Percentiles rank a stretch among this genome's conserved stretches.
These are phyloP conservation scores for Boulengeromyrus knoepffleri DNA, from an alignment of 2,113 vertebrate species.

Conservation along the genomic window DNA sequence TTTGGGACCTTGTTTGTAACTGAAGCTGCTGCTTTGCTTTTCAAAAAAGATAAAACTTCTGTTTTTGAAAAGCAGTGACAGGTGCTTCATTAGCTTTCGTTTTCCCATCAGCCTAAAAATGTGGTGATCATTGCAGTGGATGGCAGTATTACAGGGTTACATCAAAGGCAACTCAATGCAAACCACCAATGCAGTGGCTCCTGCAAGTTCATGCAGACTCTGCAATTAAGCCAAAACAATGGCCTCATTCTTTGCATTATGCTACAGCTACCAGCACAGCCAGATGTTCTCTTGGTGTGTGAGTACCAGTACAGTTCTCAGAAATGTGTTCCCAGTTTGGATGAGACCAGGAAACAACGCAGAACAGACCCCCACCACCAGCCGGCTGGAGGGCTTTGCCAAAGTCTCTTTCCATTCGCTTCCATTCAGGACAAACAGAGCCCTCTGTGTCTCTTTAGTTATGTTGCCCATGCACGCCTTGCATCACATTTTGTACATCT, in stretches of 20 bases:
- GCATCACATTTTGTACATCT: neutral
- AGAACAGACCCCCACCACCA: slow-evolving; percentile 39
- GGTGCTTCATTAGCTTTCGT: neutral
- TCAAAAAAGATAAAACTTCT: neutral
- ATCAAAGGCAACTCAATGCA: slow-evolving; percentile 26
- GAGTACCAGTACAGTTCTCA: slow-evolving; percentile 34
- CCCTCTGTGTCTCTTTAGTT: slow-evolving; percentile 1
- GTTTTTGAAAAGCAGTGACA: neutral
- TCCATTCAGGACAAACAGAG: slow-evolving; percentile 24
- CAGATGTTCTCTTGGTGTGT: slow-evolving; percentile 56
- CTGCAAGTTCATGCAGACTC: slow-evolving; percentile 41
- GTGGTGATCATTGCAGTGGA: slow-evolving; percentile 17
- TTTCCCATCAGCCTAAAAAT: neutral
- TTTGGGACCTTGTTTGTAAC: neutral
- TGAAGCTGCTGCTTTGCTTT: neutral
- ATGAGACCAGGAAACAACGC: slow-evolving; percentile 44
- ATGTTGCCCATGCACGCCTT: slow-evolving; percentile 15
- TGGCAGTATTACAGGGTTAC: slow-evolving; percentile 25
- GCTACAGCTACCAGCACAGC: slow-evolving; percentile 45
- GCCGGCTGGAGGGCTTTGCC: slow-evolving; percentile 8
- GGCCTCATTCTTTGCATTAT: slow-evolving; percentile 54
- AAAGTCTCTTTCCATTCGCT: slow-evolving; percentile 23
- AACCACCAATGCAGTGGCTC: slow-evolving; percentile 32
- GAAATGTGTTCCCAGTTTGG: slow-evolving; percentile 60
- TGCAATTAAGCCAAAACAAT: slow-evolving; percentile 58